Conservation (phyloP, 1,140 invertebrate genomes). For the Drosophila funebris region DNA sequence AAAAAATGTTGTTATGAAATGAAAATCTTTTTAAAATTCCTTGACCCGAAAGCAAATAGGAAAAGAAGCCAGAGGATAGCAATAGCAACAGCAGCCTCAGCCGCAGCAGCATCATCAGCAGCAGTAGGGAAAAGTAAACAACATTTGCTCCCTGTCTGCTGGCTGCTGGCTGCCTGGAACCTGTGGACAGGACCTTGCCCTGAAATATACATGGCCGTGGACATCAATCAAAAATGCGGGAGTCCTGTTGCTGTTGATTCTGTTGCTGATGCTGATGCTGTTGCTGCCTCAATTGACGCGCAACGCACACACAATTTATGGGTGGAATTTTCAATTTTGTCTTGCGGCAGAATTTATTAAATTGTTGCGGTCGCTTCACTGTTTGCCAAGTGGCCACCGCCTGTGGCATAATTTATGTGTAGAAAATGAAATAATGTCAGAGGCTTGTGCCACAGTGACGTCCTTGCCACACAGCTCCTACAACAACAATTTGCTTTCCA, state of each 20-base stretch:
- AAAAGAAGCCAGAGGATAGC: constrained; percentile 18
- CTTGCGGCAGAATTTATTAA: constrained; percentile 74
- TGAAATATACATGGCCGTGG: constrained; percentile 54
- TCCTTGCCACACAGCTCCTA: constrained; percentile 4
- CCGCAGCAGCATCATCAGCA: too few species aligned
- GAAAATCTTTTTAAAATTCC: constrained; percentile 71
- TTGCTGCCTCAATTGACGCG: constrained; percentile 19
- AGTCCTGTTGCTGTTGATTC: constrained; percentile 4
- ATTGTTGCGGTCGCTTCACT: constrained; percentile 60
- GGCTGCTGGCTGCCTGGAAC: not conserved
- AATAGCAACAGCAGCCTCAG: too few species aligned
- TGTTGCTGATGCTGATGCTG: constrained; percentile 10
- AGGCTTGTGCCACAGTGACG: constrained; percentile 1
- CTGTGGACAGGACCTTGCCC: not conserved
- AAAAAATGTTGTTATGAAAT: constrained; percentile 70
- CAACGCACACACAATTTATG: constrained; percentile 27
- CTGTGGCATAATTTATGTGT: constrained; percentile 68
- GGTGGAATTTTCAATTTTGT: constrained; percentile 76
- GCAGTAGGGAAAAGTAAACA: too few species aligned
- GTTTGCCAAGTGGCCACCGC: constrained; percentile 41
- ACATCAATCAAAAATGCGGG: constrained; percentile 73
- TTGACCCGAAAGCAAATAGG: constrained; percentile 73
- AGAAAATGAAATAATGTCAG: constrained; percentile 53
- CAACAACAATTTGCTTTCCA: constrained; percentile 2
- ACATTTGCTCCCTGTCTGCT: constrained; percentile 12